phyloP scores from a whole-genome alignment of 2,888 invertebrate genomes.

The Plebejus argus region DNA sequence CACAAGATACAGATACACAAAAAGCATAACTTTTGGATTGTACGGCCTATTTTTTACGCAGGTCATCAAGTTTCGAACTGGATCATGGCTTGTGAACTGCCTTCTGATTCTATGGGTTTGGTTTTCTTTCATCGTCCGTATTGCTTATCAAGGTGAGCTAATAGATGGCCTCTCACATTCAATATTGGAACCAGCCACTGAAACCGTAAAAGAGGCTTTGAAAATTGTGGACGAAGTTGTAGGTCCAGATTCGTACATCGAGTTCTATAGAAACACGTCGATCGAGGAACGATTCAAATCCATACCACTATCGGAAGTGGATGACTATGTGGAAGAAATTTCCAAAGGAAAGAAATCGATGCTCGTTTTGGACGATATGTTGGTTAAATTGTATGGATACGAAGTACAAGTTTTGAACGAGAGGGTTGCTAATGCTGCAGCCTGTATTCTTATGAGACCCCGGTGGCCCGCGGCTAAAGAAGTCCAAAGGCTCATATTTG shows the following conservation, averaged over 20 bases:
- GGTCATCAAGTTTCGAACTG: constrained; percentile 49
- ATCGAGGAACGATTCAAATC: constrained; percentile 46
- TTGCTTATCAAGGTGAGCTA: constrained; percentile 58
- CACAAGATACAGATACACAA: constrained; percentile 39
- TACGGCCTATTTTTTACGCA: constrained; percentile 59
- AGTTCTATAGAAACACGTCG: constrained; percentile 49
- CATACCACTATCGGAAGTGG: constrained; percentile 43
- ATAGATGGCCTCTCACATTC: constrained; percentile 52
- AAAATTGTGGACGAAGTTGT: constrained; percentile 51
- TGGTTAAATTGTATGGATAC: constrained; percentile 42
- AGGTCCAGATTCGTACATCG: constrained; percentile 47
- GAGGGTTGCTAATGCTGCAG: constrained; percentile 46
- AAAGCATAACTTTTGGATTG: constrained; percentile 48
- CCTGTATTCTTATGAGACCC: constrained; percentile 54
- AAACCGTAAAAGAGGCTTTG: constrained; percentile 51
- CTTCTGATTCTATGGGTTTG: constrained; percentile 60
- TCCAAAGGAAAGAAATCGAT: constrained; percentile 53
- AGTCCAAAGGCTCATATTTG: constrained; percentile 45
- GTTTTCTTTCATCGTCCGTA: constrained; percentile 59
- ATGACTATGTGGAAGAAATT: constrained; percentile 46
- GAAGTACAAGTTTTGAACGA: constrained; percentile 52
- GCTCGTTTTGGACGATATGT: constrained; percentile 46
- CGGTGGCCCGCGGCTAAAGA: constrained; percentile 56
- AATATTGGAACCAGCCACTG: constrained; percentile 52
- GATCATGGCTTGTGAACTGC: constrained; percentile 50